Conservation (phyloP, 2,888 invertebrate genomes). For the Eupithecia insigniata region DNA sequence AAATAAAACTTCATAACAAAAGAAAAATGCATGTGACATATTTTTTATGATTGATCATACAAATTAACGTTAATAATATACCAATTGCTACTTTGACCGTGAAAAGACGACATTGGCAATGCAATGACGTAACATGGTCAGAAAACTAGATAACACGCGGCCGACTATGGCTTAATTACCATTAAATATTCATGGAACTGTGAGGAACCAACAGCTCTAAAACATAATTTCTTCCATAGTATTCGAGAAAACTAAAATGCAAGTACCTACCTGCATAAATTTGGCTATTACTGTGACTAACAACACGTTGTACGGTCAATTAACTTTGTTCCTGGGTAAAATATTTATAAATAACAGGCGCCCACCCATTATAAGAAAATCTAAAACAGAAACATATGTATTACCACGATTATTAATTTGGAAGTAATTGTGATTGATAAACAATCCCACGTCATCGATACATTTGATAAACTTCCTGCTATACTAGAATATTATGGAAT, state of each 20-base stretch:
- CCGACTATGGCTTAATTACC: not conserved
- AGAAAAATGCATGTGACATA: conserved; percentile 4
- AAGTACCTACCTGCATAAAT: not conserved
- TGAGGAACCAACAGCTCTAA: not conserved
- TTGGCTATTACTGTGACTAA: not conserved
- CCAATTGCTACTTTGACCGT: conserved; percentile 52
- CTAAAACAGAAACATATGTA: not conserved
- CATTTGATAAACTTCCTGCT: conserved; percentile 7
- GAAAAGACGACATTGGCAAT: conserved; percentile 59
- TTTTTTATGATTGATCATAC: conserved; percentile 8
- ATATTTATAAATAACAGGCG: conserved; percentile 1
- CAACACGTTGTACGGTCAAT: not conserved
- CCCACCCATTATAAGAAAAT: not conserved
- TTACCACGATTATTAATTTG: not conserved
- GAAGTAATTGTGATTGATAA: not conserved
- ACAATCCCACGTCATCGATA: conserved; percentile 6
- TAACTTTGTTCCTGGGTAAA: not conserved
- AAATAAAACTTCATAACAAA: conserved; percentile 11
- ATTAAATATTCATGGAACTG: not conserved
- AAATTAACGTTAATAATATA: conserved; percentile 17
- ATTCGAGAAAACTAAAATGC: not conserved
- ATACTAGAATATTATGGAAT: conserved; percentile 5
- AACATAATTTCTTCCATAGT: not conserved
- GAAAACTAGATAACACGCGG: conserved; percentile 31
- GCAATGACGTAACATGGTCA: conserved; percentile 55